Conservation (phyloP, 2,797 vertebrate species). For the Amniataba percoides region DNA sequence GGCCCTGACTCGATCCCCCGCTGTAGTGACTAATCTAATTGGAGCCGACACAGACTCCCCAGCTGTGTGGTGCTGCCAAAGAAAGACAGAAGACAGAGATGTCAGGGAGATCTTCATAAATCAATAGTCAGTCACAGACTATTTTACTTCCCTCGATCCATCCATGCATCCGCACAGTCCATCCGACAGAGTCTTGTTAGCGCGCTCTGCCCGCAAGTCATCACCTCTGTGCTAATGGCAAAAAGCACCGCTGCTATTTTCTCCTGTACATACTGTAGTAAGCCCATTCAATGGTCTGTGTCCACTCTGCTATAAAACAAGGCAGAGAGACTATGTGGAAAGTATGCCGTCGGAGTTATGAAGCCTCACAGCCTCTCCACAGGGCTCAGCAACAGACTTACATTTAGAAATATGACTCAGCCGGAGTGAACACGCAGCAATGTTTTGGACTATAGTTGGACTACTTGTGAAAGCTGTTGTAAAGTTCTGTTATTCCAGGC, state of each 20-base stretch:
- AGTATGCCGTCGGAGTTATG: constrained; percentile 30
- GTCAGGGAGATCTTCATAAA: constrained; percentile 60
- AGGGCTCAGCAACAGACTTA: constrained; percentile 46
- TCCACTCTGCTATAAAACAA: constrained; percentile 17
- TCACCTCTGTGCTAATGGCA: constrained; percentile 29
- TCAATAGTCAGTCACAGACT: constrained; percentile 68
- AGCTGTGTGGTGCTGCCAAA: constrained; percentile 61
- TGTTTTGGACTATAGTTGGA: constrained; percentile 19
- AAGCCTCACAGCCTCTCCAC: constrained; percentile 38
- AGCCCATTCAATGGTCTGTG: constrained; percentile 12
- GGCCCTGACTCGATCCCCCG: constrained; percentile 62
- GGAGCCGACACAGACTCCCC: constrained; percentile 72
- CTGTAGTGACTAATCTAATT: constrained; percentile 77
- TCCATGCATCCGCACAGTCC: constrained; percentile 29
- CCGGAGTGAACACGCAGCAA: background rate
- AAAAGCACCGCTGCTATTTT: constrained; percentile 23
- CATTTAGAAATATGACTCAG: constrained; percentile 61
- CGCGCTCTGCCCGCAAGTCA: constrained; percentile 12
- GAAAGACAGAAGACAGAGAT: constrained; percentile 63
- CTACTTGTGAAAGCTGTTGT: background rate
- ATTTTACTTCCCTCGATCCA: constrained; percentile 45
- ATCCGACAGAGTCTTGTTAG: constrained; percentile 31
- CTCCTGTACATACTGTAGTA: constrained; percentile 2
- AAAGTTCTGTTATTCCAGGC: constrained; percentile 16
- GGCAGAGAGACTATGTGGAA: constrained; percentile 34